Conservation (phyloP, 2,113 vertebrate species). For the Aspiorhynchus laticeps region DNA sequence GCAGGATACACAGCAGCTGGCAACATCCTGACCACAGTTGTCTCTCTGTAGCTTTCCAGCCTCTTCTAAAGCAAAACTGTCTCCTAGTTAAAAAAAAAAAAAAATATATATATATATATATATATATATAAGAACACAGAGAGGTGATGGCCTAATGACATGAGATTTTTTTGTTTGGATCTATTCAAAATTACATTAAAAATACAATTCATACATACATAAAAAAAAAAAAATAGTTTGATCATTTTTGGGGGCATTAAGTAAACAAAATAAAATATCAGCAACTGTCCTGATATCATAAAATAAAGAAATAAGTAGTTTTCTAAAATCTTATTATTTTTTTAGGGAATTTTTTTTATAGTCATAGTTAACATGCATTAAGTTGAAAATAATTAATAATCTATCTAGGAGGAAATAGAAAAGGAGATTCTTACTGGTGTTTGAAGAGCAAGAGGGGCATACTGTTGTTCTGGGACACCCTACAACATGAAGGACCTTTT, state of each 20-base stretch:
- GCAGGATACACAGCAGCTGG: conserved; percentile 50
- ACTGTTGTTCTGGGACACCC: conserved; percentile 65
- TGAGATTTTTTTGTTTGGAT: background rate
- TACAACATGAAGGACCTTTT: conserved; percentile 49
- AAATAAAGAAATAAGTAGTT: too few species aligned
- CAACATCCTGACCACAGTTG: conserved; percentile 60
- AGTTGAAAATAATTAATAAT: too few species aligned
- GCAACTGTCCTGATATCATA: background rate
- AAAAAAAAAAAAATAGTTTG: too few species aligned
- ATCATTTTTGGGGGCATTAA: too few species aligned
- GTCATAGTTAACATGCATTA: too few species aligned
- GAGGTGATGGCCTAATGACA: background rate
- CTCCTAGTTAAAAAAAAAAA: conserved; percentile 55
- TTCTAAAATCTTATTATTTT: too few species aligned
- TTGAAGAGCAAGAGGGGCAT: conserved; percentile 69
- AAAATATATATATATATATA: too few species aligned
- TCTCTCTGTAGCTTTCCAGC: conserved; percentile 51
- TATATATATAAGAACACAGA: background rate
- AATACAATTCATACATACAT: too few species aligned
- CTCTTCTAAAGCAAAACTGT: conserved; percentile 56
- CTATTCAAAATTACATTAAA: background rate
- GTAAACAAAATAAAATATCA: background rate
- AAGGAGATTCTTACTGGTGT: conserved; percentile 63
- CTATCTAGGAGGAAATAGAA: background rate
- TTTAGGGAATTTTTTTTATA: too few species aligned